phyloP scores from a whole-genome alignment of 2,797 vertebrate genomes.

The Trachops cirrhosus region DNA sequence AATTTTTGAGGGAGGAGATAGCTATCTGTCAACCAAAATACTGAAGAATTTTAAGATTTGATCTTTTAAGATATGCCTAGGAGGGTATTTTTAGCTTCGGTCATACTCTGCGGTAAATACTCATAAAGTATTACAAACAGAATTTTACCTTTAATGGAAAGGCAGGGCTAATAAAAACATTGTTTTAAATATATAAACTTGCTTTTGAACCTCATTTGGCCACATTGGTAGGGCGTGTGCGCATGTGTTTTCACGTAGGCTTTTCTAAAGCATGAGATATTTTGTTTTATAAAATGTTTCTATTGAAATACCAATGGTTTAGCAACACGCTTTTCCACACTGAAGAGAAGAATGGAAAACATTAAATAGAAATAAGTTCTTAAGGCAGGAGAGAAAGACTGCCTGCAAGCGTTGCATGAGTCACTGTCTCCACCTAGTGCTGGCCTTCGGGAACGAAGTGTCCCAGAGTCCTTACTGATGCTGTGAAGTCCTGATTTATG shows the following conservation, averaged over 20 bases:
- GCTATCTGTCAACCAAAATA: not conserved
- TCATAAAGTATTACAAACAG: not conserved
- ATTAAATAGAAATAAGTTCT: not conserved
- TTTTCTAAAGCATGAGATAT: not conserved
- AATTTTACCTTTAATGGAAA: not conserved
- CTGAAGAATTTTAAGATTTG: not conserved
- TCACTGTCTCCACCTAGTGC: conserved; percentile 85
- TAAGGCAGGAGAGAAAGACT: not conserved
- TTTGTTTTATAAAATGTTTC: conserved; percentile 57
- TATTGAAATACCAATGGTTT: not conserved
- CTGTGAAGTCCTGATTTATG: not conserved
- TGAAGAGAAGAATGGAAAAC: not conserved
- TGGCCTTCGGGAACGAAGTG: conserved; percentile 43
- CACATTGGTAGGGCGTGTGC: not conserved
- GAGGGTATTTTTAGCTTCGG: not conserved
- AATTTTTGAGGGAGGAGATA: conserved; percentile 3
- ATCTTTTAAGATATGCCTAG: not conserved
- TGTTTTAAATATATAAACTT: conserved; percentile 20
- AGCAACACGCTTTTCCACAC: not conserved
- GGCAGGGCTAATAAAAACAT: not conserved
- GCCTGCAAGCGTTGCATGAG: conserved; percentile 62
- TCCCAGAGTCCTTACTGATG: not conserved
- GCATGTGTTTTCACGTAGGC: not conserved
- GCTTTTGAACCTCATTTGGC: not conserved
- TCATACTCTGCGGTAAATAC: not conserved